These are phyloP conservation scores for Drosophila anomalipes DNA, from an alignment of 2,888 invertebrate genomes.

Conservation along the genomic window DNA sequence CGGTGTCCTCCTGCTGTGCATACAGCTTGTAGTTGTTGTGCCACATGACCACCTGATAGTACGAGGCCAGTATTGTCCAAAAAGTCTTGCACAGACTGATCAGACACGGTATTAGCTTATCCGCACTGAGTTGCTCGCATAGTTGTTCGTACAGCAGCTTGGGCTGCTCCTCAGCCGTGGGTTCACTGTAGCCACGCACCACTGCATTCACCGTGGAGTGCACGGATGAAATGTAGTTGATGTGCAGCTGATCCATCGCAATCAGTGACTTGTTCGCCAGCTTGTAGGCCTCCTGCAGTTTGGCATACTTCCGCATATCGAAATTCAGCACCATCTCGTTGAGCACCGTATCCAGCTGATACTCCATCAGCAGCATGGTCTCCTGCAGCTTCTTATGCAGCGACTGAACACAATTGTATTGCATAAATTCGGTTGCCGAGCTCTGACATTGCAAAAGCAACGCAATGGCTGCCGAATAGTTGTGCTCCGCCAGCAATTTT, in stretches of 20 bases:
- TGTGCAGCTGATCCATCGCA: conserved; percentile 97
- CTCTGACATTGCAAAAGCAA: conserved; percentile 94
- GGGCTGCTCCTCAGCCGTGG: conserved; percentile 86
- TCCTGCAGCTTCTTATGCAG: conserved; percentile 94
- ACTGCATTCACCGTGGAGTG: conserved; percentile 90
- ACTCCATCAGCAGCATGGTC: conserved; percentile 95
- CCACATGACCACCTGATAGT: conserved; percentile 87
- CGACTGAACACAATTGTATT: conserved; percentile 96
- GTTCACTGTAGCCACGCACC: conserved; percentile 86
- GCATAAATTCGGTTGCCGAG: conserved; percentile 93
- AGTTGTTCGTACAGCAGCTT: conserved; percentile 92
- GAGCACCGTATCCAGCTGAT: conserved; percentile 94
- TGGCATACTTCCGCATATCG: conserved; percentile 91
- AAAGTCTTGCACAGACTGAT: conserved; percentile 94
- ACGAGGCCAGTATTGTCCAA: conserved; percentile 92
- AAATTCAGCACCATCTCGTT: conserved; percentile 90
- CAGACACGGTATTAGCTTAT: conserved; percentile 88
- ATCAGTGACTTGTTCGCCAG: conserved; percentile 96
- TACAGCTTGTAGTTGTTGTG: conserved; percentile 85
- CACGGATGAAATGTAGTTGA: conserved; percentile 97
- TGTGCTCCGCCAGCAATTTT: conserved; percentile 92
- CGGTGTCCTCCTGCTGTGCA: conserved; percentile 80
- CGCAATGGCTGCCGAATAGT: conserved; percentile 96
- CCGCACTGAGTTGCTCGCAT: conserved; percentile 87
- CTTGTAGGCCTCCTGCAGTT: conserved; percentile 94